These are phyloP conservation scores for Periophthalmodon schlosseri DNA, from an alignment of 2,113 vertebrate species.

Conservation along the genomic window DNA sequence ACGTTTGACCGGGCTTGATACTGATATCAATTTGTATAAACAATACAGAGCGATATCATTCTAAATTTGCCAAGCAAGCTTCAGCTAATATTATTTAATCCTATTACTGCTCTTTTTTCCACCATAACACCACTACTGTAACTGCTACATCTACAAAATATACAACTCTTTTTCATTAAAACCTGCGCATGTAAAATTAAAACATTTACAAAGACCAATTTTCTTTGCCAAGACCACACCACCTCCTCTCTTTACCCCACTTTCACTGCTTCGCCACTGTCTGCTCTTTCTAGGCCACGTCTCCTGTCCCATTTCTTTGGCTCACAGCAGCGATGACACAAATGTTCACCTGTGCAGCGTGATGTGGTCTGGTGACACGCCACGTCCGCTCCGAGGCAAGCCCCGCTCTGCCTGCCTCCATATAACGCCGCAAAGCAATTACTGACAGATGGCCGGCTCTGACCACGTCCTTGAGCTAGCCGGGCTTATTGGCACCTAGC, in stretches of 20 bases:
- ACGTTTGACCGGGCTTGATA: too few relatives aligned
- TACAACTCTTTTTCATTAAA: background rate
- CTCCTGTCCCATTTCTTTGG: constrained; percentile 42
- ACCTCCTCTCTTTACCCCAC: background rate
- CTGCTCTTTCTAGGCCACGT: constrained; percentile 48
- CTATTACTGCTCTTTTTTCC: too few relatives aligned
- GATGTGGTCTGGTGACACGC: constrained; percentile 68
- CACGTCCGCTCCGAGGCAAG: constrained; percentile 75
- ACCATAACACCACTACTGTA: too few relatives aligned
- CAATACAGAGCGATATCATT: too few relatives aligned
- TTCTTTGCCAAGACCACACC: background rate
- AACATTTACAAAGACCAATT: background rate
- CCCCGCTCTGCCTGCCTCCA: constrained; percentile 73
- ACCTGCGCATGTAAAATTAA: background rate
- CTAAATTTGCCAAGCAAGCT: too few relatives aligned
- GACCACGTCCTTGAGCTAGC: constrained; percentile 91
- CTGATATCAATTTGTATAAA: too few relatives aligned
- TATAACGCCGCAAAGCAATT: constrained; percentile 87
- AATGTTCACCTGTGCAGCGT: constrained; percentile 75
- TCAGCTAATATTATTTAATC: too few relatives aligned
- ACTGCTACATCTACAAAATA: background rate
- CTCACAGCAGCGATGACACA: constrained; percentile 67
- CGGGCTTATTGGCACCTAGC: constrained; percentile 88
- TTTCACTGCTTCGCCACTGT: constrained; percentile 14
- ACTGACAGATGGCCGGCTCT: constrained; percentile 93